Conservation (phyloP, 35 echinoderm and acorn worm species). For the Hemicentrotus pulcherrimus region DNA sequence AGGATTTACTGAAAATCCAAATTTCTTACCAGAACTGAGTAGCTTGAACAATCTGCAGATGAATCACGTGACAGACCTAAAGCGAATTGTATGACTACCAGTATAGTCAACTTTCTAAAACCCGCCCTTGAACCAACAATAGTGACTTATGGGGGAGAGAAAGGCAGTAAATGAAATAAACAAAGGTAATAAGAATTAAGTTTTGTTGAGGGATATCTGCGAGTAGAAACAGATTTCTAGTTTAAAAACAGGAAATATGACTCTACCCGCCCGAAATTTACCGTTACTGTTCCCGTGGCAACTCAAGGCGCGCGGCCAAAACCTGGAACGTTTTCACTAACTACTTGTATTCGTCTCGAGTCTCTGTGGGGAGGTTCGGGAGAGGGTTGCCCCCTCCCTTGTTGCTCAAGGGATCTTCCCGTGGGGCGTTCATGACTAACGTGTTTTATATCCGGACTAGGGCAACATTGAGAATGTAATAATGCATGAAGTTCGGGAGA, state of each 20-base stretch:
- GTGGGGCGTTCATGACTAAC: neutral
- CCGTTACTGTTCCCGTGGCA: neutral
- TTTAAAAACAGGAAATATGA: constrained; percentile 6
- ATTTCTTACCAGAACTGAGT: neutral
- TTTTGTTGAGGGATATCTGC: neutral
- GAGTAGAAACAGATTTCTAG: neutral
- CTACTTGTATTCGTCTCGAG: neutral
- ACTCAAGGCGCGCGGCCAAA: neutral
- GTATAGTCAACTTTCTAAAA: too few relatives aligned
- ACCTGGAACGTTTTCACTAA: neutral
- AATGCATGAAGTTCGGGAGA: neutral
- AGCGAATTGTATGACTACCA: too few relatives aligned
- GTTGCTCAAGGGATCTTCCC: neutral
- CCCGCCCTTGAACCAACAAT: too few relatives aligned
- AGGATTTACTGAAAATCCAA: too few relatives aligned
- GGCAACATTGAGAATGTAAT: neutral
- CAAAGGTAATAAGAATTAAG: neutral
- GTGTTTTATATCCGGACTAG: neutral
- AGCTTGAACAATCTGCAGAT: too few relatives aligned
- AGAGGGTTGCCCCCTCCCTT: neutral
- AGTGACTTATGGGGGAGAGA: too few relatives aligned
- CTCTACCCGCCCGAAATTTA: neutral
- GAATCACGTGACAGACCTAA: too few relatives aligned
- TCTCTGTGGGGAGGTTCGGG: neutral
- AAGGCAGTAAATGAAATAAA: neutral